Evolutionary conservation across 2,888 invertebrate species (phyloP), one percentile per base, ranked within the genome.

Genomic region (Polia nebulosa): DNA sequence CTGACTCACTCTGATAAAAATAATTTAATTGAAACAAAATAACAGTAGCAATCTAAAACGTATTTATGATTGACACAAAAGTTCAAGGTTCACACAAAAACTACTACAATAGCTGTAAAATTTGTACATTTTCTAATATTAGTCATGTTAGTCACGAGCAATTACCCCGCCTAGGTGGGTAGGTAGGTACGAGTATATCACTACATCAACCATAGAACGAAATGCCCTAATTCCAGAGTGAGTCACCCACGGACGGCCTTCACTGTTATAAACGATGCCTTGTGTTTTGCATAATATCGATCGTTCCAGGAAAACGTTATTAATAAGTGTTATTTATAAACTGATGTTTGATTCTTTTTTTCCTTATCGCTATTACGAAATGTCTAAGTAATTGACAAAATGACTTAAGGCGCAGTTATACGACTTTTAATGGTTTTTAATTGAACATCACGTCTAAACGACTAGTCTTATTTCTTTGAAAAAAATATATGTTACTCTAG

Each of bases 231-330:
- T 92, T 93, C 81, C 81, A 79, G 91, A 90, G 91, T 87, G 85
- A 81, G 77, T 84, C 78, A 84, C 84, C 72, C 72, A 81, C 78
- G 67, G 76, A 82, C 89, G 94, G 89, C 94, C 95, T 95, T 95
- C 93, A 81, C 51, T 76, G 77, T 84, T 89, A 90, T 87, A 91
- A 90, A 91, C 84, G 88, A 90, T 91, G 85, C 89, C 89, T 91
- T 92, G 89, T 89, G 89, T 91, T 92, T 91, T 90, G 90, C 90
- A 91, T 92, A 89, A 87, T 90, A 94, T 93, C 87, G 93, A 93
- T 89, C 89, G 84, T 87, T 87, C 88, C 86, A 85, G 84, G 87
- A 87, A 90, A 84, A 63, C 66, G 72, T 84, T 82, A 81, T 85
- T 76, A 78, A 73, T 69, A 61, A 66, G 56, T 56, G 32, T 58